Base-by-base conservation (phyloP, 2,113 vertebrate genomes). In the Poeciliopsis prolifica region DNA sequence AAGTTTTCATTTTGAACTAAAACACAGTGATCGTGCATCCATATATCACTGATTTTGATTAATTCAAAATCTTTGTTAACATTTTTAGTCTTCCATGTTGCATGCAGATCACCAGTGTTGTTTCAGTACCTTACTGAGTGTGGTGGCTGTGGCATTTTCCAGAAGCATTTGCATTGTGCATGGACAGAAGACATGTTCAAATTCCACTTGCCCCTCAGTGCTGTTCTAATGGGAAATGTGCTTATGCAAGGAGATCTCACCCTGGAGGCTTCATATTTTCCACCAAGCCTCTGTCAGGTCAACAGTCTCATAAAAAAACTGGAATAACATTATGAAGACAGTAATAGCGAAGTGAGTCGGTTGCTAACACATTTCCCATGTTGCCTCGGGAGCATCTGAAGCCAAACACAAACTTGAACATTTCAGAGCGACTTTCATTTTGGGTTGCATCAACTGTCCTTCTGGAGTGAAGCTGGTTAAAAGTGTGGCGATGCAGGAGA, bases 201-300 rank as follows among this genome's bases (percentile, higher is more conserved):
- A 91, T 87, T 80, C 84, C 75, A 76, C 81, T 79, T 92, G 87
- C 90, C 91, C 89, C 87, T 90, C 86, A 88, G 91, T 86, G 80
- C 78, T 86, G 77, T 86, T 91, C 84, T 91, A 91, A 93, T 92
- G 89, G 87, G 88, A 93, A 92, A 91, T 86, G 90, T 91, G 87
- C 88, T 92, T 91, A 90, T 93, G 87, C 87, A 91, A 92, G 89
- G 81, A 79, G 31, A 92, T 91, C 84, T 89, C 75, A 80, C 89
- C 90, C 90, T 22, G 60, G 79, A 90, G 89, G 88, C 81, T 88
- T 89, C 80, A 80, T 77, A 88, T 91, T 89, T 92, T 87, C 89
- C 89, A 82, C 84, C 63, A 72, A 63, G 74, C 66, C 86, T 82
- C 85, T 79, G 86, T 90, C 88, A 90, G 89, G 89, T 92, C 89